Percentiles rank a stretch among this genome's conserved stretches.
Conservation (phyloP, 2,888 invertebrate genomes). For the Cheilosia soror region DNA sequence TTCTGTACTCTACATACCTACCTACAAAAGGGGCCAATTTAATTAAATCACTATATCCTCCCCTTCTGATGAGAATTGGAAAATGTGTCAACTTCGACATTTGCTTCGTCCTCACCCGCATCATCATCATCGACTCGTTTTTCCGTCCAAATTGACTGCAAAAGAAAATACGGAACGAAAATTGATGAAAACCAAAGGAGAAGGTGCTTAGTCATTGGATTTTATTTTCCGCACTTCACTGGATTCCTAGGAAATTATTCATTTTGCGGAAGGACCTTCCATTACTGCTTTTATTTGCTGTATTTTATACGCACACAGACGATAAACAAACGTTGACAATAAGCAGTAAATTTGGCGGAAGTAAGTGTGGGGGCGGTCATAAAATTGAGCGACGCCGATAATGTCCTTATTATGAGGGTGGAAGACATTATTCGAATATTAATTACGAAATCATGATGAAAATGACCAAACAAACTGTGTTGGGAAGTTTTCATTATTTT, state of each 20-base stretch:
- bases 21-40: too few relatives aligned
- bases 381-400: conserved; percentile 14
- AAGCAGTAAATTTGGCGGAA: conserved; percentile 26
- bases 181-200: conserved; percentile 2
- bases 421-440: conserved; percentile 8
- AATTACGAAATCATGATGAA: conserved; percentile 35
- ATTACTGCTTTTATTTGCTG: not conserved
- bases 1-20: too few relatives aligned
- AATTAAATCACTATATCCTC: too few relatives aligned
- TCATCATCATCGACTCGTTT: too few relatives aligned
- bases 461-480: conserved; percentile 5
- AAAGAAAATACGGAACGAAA: not conserved
- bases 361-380: conserved; percentile 11
- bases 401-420: conserved; percentile 25
- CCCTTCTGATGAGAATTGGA: too few relatives aligned
- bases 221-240: not conserved
- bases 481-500: conserved; percentile 45
- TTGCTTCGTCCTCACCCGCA: too few relatives aligned
- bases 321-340: conserved; percentile 37
- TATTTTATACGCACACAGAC: not conserved
- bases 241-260: not conserved
- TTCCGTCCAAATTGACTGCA: not conserved
- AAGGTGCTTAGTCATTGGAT: conserved; percentile 10
- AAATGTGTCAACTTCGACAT: too few relatives aligned
- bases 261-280: not conserved